These are phyloP conservation scores for Drosophila lacertosa DNA, from an alignment of 1,140 invertebrate species.

Conservation along the genomic window DNA sequence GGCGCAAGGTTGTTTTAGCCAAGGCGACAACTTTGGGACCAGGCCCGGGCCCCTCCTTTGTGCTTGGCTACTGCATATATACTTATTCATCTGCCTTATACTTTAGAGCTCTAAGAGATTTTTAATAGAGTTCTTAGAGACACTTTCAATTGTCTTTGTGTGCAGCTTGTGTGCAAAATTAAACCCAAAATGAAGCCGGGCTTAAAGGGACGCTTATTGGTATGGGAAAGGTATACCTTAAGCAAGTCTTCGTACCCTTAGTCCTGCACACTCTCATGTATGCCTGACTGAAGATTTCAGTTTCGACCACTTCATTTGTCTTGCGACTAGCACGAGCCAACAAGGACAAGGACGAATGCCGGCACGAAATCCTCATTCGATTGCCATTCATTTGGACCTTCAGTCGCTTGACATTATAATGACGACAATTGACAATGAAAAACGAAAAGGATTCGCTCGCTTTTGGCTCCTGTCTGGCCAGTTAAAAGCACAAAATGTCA, in stretches of 20 bases:
- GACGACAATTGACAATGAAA: constrained; percentile 59
- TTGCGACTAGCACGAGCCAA: constrained; percentile 15
- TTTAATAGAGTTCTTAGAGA: constrained; percentile 82
- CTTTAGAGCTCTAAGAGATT: constrained; percentile 74
- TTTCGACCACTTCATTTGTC: constrained; percentile 23
- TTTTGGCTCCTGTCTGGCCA: constrained; percentile 25
- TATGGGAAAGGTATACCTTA: neutral
- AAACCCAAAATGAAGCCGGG: constrained; percentile 58
- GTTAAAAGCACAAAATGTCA: constrained; percentile 41
- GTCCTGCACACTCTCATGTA: no score
- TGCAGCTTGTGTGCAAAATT: constrained; percentile 72
- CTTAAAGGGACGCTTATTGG: constrained; percentile 5
- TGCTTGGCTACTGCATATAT: constrained; percentile 33
- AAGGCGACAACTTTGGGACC: constrained; percentile 40
- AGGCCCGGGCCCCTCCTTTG: constrained; percentile 10
- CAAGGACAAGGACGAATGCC: constrained; percentile 25
- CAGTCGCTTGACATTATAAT: constrained; percentile 67
- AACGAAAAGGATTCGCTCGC: constrained; percentile 44
- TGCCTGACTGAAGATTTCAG: no score
- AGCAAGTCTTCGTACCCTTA: no score
- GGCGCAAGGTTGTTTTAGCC: constrained; percentile 65
- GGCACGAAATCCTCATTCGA: constrained; percentile 22
- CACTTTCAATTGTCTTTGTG: constrained; percentile 81
- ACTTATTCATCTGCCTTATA: constrained; percentile 69
- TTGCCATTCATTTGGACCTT: constrained; percentile 24